Base-by-base conservation (phyloP, 2,113 vertebrate genomes). In the Apus apus region DNA sequence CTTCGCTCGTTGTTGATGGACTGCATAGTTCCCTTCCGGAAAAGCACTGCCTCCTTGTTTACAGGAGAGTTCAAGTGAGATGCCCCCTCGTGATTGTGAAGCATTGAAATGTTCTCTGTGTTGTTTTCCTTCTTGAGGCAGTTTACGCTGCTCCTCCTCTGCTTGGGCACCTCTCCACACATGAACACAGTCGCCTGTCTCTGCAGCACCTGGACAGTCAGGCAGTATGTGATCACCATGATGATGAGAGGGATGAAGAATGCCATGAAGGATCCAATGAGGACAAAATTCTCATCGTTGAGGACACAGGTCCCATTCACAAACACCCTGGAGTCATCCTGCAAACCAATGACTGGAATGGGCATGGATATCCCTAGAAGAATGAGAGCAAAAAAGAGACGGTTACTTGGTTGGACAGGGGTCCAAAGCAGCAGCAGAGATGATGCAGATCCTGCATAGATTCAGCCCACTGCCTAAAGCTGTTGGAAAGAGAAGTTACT, bases 241-340 rank as follows among this genome's bases (percentile, higher is more conserved):
- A 99, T 99, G 92, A 99, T 98, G 94, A 99, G 98, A 2, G 99
- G 99, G 96, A 99, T 99, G 98, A 99, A 99, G 98, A 99, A 99
- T 15, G 99, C 99, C 96, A 99, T 99, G 67, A 99, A 99, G 91
- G 99, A 99, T 45, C 99, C 99, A 17, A 99, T 98, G 48, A 99
- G 98, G 95, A 99, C 98, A n/a, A 99, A 99, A 91, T 98, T 98
- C 91, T 99, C 98, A 19, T 99, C 99, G 1, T 99, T 99, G 71
- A 99, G 98, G 94, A 98, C 98, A 5, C 99, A 99, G 94, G 98
- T 99, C 40, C 98, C 98, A 2, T 99, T 99, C 71, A 99, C 97
- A 10, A 99, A 99, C 88, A 99, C 99, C 82, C 99, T 98, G 90
- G 98, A 97, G 96, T 99, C 98, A 50, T 99, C 98, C 94, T 98